Evolutionary conservation across 2,113 vertebrate species (phyloP), one percentile per base, ranked within the genome.

Genomic region (Leucopsar rothschildi): DNA sequence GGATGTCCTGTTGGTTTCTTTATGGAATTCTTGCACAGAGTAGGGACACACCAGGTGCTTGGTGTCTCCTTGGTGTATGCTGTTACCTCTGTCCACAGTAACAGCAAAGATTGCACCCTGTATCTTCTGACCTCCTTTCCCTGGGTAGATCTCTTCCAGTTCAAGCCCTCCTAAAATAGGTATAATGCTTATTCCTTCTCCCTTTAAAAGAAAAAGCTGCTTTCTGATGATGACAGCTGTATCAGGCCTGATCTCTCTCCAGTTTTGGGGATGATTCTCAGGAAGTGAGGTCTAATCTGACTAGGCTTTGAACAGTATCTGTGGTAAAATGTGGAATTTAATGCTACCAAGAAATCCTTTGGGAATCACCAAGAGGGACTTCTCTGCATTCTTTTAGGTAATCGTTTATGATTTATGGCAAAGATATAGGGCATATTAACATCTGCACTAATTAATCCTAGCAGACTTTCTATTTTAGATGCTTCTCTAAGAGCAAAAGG

Each of bases 1-100:
- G 40, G 44, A 47, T 0, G 0, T 63, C 61, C 24, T 49, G 4
- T 53, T 16, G 5, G 15, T 44, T 85, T 57, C 20, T 66, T 25
- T 44, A 28, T 25, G 27, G 35, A 44, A 60, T 56, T 78, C n/a
- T 56, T 87, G 31, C 44, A 10, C 27, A 68, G 31, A 76, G 25
- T 1, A 52, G 40, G 61, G 66, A 61, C 37, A 33, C 1, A 2
- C 5, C 78, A 76, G 65, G 4, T 90, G 53, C 40, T 81, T 23
- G 11, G 24, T 59, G 29, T 60, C 40, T 64, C 75, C 49, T 40
- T 5, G 5, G 7, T 15, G 2, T 20, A 1, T 2, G 28, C 27
- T 70, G 25, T 57, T 79, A 42, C 39, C 7, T 2, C 68, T 59
- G 31, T 14, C 65, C 24, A 17, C 33, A 83, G 42, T 2, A 10